Base-by-base conservation (phyloP, 2,113 vertebrate genomes). In the Rhynchomys soricoides region DNA sequence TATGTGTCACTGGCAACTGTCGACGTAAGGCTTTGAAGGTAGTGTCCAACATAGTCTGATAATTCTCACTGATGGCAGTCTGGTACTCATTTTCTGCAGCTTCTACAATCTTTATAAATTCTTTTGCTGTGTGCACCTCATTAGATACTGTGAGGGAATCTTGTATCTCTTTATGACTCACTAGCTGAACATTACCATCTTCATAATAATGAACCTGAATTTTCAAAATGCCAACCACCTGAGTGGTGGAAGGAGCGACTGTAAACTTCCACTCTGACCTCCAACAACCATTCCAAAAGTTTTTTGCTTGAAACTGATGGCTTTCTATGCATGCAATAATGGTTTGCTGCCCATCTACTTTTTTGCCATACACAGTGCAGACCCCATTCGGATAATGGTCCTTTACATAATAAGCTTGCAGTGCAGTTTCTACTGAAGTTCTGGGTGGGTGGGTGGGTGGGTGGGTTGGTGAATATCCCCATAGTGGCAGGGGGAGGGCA, bases 141-240 rank as follows among this genome's bases (percentile, higher is more conserved):
- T 99, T 99, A 98, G 99, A 99, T 96, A 99, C 98, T 48, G 99
- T 98, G 99, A 99, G 98, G 88, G 99, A 98, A 98, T 99, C 99
- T 95, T 99, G 99, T 95, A 99, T 99, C 96, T 99, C 99, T 99
- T 99, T 99, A 99, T 99, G 99, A 99, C 99, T 99, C 98, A 99
- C 99, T 98, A 99, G 98, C 98, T 99, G 99, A 96, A 99, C 99
- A 71, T 99, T 99, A 94, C 99, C 99, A 96, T 99, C 99, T 99
- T 99, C 99, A 98, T 99, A 99, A 99, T 99, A 99, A 98, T 99
- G 99, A 98, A 99, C 99, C 99, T 99, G 94, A n/a, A n/a, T n/a
- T n/a, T n/a, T n/a, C n/a, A n/a, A n/a, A n/a, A n/a, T n/a, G n/a
- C n/a, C n/a, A n/a, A n/a, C n/a, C n/a, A n/a, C n/a, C n/a, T n/a